Evolutionary conservation across 2,888 invertebrate genomes (phyloP), one percentile per base, ranked within the genome.

Genomic region (Melitaea athalia): DNA sequence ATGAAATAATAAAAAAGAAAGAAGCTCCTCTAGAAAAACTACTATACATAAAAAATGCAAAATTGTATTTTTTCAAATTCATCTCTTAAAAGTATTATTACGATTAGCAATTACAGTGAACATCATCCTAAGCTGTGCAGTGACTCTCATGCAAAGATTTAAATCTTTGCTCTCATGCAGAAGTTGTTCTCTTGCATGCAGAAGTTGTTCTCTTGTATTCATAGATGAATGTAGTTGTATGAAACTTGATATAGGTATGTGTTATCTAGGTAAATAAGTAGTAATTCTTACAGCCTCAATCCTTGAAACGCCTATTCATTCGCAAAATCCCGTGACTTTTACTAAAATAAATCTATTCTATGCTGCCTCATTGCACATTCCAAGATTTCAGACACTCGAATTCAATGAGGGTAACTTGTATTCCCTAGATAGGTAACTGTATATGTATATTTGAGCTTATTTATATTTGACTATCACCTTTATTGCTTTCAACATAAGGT

Each of bases 351-450:
- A 67, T 67, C 67, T 63, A 63, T 67, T 59, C 52, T 52, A 59
- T 52, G 57, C 43, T 52, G 67, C 63, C 59, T 67, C 67, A 63
- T 63, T 67, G 57, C 59, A 61, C 62, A 67, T 62, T 62, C 62
- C 61, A 57, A 55, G 61, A 57, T 55, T 67, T 67, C 61, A 62
- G 15, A 57, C 55, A 62, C 38, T 42, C 57, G 57, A 57, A 57
- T 67, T 49, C 67, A 61, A 62, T 17, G 45, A 63, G 62, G 47
- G 61, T 10, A n/a, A 14, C 38, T 55, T 50, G n/a, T 52, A 38
- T 49, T 42, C 55, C 47, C 47, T 60, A 45, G 45, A 47, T 31
- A 45, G 45, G 31, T 31, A 60, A 60, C 45, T 47, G 45, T 31
- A 24, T 15, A n/a, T n/a, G n/a, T n/a, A 59, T 24, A 45, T 60